phyloP scores from a whole-genome alignment of 2,113 vertebrate species.

The Scalopus aquaticus region DNA sequence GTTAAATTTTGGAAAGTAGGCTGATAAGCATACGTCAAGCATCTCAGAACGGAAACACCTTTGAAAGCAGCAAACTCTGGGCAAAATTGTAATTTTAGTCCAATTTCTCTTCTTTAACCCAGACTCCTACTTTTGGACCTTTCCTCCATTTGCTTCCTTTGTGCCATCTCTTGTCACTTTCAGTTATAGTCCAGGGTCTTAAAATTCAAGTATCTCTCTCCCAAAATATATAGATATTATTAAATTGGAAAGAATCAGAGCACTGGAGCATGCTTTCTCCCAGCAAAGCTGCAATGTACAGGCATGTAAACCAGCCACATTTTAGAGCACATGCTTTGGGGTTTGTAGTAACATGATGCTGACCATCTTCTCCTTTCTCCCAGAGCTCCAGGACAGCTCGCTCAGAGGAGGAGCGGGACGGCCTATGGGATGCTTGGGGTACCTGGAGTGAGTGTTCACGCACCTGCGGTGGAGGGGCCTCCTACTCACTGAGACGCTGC shows the following conservation, averaged over 20 bases:
- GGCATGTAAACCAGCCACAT: accelerated
- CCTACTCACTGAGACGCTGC: conserved; percentile 95
- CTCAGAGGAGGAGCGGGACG: conserved; percentile 94
- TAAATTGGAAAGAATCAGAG: neutral
- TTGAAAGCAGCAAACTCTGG: neutral
- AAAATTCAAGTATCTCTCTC: neutral
- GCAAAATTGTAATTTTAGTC: neutral
- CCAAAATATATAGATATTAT: neutral
- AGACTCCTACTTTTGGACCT: neutral
- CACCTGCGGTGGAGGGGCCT: conserved; percentile 96
- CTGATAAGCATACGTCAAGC: neutral
- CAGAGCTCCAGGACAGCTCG: conserved; percentile 94
- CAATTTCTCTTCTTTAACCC: neutral
- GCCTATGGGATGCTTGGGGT: conserved; percentile 97
- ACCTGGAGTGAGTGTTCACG: conserved; percentile 97
- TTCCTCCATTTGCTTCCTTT: neutral
- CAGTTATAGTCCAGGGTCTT: neutral
- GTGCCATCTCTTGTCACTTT: neutral
- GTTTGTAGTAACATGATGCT: neutral
- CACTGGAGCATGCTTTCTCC: neutral
- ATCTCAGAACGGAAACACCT: neutral
- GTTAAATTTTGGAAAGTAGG: neutral
- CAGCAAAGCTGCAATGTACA: neutral
- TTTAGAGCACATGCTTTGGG: neutral
- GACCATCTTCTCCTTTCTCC: conserved; percentile 27